These are phyloP conservation scores for Apotomis capreana DNA, from an alignment of 2,888 invertebrate genomes.

Conservation along the genomic window DNA sequence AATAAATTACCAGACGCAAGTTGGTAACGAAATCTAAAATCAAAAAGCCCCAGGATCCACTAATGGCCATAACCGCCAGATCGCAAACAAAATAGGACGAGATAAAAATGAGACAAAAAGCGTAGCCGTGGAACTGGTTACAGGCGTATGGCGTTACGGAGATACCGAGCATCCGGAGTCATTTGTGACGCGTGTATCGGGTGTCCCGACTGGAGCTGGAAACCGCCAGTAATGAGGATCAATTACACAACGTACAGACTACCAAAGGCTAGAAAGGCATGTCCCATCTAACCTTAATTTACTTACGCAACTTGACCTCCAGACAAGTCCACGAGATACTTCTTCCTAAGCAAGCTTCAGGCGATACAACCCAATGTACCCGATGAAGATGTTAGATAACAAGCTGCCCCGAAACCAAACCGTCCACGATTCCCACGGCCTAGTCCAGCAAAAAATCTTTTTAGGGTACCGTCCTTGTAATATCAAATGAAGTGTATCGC, in stretches of 20 bases:
- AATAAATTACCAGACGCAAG: constrained; percentile 46
- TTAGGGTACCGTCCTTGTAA: constrained; percentile 46
- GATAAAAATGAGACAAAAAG: constrained; percentile 68
- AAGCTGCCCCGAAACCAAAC: constrained; percentile 57
- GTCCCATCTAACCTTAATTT: constrained; percentile 1
- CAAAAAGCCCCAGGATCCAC: constrained; percentile 23
- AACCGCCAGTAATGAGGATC: constrained; percentile 32
- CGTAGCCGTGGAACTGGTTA: constrained; percentile 64
- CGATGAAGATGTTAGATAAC: constrained; percentile 69
- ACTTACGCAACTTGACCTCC: background rate
- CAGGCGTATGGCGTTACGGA: constrained; percentile 59
- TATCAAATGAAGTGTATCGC: constrained; percentile 34
- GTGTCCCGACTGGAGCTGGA: constrained; percentile 45
- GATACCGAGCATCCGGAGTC: constrained; percentile 69
- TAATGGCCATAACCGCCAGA: constrained; percentile 61
- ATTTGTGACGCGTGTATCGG: constrained; percentile 64
- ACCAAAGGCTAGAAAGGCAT: background rate
- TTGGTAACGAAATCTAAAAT: constrained; percentile 26
- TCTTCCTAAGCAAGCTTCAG: background rate
- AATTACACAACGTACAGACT: constrained; percentile 21
- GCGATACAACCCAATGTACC: constrained; percentile 45
- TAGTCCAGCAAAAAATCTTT: constrained; percentile 50
- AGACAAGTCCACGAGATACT: constrained; percentile 7
- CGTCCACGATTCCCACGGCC: constrained; percentile 66
- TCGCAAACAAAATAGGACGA: constrained; percentile 65